These are phyloP conservation scores for Chaetogeoica ovagalla DNA, from an alignment of 2,888 invertebrate species.

Conservation along the genomic window DNA sequence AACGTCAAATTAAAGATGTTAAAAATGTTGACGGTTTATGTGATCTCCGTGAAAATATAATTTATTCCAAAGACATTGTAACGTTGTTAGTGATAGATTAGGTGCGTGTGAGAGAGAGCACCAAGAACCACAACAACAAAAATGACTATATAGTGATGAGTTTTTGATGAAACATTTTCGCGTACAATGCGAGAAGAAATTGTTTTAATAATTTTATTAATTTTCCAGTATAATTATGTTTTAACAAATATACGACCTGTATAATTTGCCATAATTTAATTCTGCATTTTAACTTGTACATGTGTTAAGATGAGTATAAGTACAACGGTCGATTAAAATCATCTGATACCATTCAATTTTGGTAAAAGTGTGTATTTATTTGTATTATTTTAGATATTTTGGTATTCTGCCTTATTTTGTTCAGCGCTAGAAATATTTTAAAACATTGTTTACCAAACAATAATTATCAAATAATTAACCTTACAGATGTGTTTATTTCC, in stretches of 20 bases:
- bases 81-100: neutral
- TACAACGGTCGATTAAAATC: conserved; percentile 33
- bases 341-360: conserved; percentile 34
- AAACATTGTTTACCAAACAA: neutral
- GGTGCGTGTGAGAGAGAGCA: neutral
- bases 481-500: conserved; percentile 35
- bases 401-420: neutral
- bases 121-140: conserved; percentile 41
- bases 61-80: conserved; percentile 34
- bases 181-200: neutral
- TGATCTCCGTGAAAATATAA: conserved; percentile 24
- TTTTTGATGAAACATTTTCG: neutral
- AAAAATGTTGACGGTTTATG: conserved; percentile 14
- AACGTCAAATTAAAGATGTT: conserved; percentile 2
- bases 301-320: conserved; percentile 17
- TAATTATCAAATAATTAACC: conserved; percentile 4
- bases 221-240: conserved; percentile 9
- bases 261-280: conserved; percentile 1
- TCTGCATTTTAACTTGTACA: neutral
- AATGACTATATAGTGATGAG: conserved; percentile 31
- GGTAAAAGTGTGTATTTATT: conserved; percentile 39
- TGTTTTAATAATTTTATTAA: neutral
- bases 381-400: conserved; percentile 3
- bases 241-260: neutral
- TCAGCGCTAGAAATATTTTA: conserved; percentile 1